Base-by-base conservation (phyloP, 2,113 vertebrate genomes). In the Trochalopteron elliotii region DNA sequence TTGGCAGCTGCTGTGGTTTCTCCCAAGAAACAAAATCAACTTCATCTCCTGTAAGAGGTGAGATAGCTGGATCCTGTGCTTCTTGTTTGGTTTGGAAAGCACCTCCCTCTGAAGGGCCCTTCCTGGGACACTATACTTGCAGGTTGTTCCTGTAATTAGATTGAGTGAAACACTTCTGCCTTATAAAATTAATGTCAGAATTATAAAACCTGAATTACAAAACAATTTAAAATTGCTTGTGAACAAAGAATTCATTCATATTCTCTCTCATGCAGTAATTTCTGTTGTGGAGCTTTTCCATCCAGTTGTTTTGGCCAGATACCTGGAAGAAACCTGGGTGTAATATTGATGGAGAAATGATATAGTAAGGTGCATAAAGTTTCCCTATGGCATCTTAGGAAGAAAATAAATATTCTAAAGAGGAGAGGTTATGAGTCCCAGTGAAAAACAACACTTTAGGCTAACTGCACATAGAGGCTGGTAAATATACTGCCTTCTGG, bases 351-450 rank as follows among this genome's bases (percentile, higher is more conserved):
- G 82, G 37, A 78, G 76, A 70, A 83, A 33, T 90, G 93, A 95
- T 93, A 90, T 44, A 94, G 35, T 78, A 92, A 94, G 64, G 89
- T 92, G 85, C 49, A 92, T 81, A 60, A 96, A 94, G 68, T 92
- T 96, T 92, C 80, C 83, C 63, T 81, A 22, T 86, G 82, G 92
- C 90, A 86, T 78, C 49, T 89, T 83, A 81, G 90, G 83, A 90
- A 92, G 94, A 60, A 96, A 95, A 89, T 92, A 93, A 96, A 96
- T 97, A 94, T 93, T 94, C 71, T 56, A 17, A 91, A 91, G 79
- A 75, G 87, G 72, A 83, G 88, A 95, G 79, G 90, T 89, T 96
- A 93, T 96, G 90, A 96, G 84, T 90, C 71, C 71, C 83, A 86
- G 78, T 93, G 95, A 93, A 96, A 93, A 96, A 88, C 81, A 87